Evolutionary conservation across 1,140 invertebrate genomes (phyloP).

Genomic region (Drosophila tani): DNA sequence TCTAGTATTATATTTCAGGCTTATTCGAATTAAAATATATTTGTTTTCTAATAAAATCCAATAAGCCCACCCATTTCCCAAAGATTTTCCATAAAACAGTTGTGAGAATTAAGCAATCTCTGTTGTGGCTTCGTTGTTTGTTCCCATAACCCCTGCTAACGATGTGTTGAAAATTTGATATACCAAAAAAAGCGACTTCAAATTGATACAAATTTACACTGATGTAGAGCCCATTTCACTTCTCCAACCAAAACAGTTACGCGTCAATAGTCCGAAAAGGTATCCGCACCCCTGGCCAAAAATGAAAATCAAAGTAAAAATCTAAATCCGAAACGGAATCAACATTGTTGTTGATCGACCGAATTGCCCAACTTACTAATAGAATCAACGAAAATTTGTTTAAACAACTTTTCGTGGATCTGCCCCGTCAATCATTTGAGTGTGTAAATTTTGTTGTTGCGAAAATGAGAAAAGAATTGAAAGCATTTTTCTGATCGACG

Average conservation of each 20-base stretch:
- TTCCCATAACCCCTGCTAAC: constrained; percentile 38
- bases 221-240: constrained; percentile 19
- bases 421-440: constrained; percentile 70
- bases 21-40: neutral
- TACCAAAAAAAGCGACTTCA: constrained; percentile 21
- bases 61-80: neutral
- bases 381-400: constrained; percentile 54
- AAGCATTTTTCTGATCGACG: constrained; percentile 55
- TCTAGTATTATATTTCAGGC: too few relatives aligned
- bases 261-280: constrained; percentile 34
- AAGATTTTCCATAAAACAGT: neutral
- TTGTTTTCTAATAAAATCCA: neutral
- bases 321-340: constrained; percentile 17
- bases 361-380: constrained; percentile 47
- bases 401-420: constrained; percentile 58
- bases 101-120: constrained; percentile 11
- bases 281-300: constrained; percentile 50
- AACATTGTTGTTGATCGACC: constrained; percentile 37
- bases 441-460: constrained; percentile 57
- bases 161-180: constrained; percentile 70
- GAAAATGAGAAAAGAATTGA: constrained; percentile 47
- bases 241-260: constrained; percentile 40
- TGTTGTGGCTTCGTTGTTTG: neutral
- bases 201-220: constrained; percentile 71
- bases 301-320: constrained; percentile 32